These are phyloP conservation scores for Zhengitettix transpicula DNA, from an alignment of 2,888 invertebrate species.

Conservation along the genomic window DNA sequence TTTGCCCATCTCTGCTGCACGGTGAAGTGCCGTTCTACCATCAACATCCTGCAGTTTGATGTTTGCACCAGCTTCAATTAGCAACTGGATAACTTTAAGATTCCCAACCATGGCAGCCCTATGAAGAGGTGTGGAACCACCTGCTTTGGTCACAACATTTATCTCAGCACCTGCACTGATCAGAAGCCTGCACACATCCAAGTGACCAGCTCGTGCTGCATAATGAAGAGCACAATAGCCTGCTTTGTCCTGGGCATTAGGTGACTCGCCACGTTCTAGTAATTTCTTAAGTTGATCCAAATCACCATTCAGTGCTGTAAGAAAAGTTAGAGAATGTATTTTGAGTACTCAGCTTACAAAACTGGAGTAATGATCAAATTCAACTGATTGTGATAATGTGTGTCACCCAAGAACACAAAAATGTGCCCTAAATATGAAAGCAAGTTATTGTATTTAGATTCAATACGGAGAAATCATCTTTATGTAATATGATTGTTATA, in stretches of 20 bases:
- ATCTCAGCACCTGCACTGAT: slow-evolving; percentile 17
- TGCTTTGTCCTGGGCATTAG: slow-evolving; percentile 52
- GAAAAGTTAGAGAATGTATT: neutral
- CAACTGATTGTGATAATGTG: too few species aligned
- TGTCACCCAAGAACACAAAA: too few species aligned
- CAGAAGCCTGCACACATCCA: slow-evolving; percentile 28
- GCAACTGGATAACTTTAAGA: neutral
- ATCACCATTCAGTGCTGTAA: slow-evolving; percentile 58
- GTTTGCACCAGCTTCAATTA: neutral
- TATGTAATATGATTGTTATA: too few species aligned
- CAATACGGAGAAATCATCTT: too few species aligned
- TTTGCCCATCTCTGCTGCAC: neutral
- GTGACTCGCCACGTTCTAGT: slow-evolving; percentile 42
- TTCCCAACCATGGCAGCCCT: neutral
- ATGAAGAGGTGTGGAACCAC: neutral
- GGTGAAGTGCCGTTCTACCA: neutral
- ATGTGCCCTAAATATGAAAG: too few species aligned
- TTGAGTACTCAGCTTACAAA: too few species aligned
- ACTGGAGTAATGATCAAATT: too few species aligned
- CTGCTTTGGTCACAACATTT: neutral
- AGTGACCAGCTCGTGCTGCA: slow-evolving; percentile 40
- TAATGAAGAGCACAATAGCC: slow-evolving; percentile 69
- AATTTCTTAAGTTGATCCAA: slow-evolving; percentile 43
- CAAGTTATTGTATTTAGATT: too few species aligned
- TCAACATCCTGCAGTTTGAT: neutral